Conservation (phyloP, 2,797 vertebrate species). For the Malacoraja senta region DNA sequence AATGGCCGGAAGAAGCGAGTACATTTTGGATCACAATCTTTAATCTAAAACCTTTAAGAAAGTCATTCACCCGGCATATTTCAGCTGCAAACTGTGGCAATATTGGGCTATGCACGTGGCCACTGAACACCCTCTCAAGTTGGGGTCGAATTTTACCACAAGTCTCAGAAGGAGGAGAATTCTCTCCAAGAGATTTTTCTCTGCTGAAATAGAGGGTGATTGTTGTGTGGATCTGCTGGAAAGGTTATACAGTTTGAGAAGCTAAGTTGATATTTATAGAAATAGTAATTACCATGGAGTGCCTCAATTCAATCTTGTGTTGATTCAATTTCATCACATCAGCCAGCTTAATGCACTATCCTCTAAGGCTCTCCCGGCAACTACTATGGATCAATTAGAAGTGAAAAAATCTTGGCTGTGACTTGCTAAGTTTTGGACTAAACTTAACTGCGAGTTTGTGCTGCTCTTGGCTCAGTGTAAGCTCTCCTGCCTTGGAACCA, state of each 20-base stretch:
- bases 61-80: background rate
- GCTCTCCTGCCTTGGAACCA: background rate
- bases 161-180: background rate
- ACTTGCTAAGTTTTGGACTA: background rate
- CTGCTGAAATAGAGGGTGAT: background rate
- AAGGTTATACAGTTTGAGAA: background rate
- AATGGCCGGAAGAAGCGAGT: too few species aligned
- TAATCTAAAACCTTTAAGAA: background rate
- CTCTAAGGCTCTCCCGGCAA: background rate
- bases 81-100: background rate
- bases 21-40: too few species aligned
- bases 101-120: too few species aligned
- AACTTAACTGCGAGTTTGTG: background rate
- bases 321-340: slow-evolving; percentile 20
- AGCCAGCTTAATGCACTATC: background rate
- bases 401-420: background rate
- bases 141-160: background rate
- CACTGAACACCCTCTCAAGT: background rate
- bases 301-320: slow-evolving; percentile 6
- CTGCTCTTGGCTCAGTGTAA: background rate
- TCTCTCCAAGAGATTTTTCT: background rate
- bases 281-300: background rate
- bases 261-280: slow-evolving; percentile 6
- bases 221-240: background rate
- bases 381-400: background rate